Evolutionary conservation across 2,113 vertebrate species (phyloP).

Genomic region (Leptodactylus fuscus): DNA sequence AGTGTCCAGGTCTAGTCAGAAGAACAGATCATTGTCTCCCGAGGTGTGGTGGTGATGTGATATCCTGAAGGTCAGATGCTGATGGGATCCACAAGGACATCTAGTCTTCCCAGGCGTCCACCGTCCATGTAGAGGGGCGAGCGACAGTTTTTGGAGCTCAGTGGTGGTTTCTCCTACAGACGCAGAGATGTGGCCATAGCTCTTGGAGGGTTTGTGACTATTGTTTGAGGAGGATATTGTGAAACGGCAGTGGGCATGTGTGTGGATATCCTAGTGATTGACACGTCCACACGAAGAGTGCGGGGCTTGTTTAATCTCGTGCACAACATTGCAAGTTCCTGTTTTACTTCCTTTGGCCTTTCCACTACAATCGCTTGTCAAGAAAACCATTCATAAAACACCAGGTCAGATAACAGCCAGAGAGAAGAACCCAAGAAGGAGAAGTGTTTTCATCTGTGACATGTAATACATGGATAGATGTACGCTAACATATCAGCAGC

Average conservation of each 20-base stretch:
- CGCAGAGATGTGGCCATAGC: conserved; percentile 9
- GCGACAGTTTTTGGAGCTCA: neutral
- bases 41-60: neutral
- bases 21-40: neutral
- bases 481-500: neutral
- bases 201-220: conserved; percentile 1
- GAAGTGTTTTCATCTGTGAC: conserved; percentile 3
- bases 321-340: conserved; percentile 42
- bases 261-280: conserved; percentile 38
- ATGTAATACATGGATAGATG: neutral
- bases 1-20: neutral
- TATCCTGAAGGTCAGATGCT: neutral
- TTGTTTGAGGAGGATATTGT: conserved; percentile 39
- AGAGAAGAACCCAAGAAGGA: neutral
- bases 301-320: conserved; percentile 37
- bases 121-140: neutral
- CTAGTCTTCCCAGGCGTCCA: neutral
- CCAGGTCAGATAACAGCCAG: neutral
- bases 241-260: conserved; percentile 38
- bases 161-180: neutral
- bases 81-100: neutral
- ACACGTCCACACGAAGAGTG: conserved; percentile 20
- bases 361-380: neutral
- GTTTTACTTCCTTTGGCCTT: conserved; percentile 34
- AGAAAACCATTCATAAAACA: conserved; percentile 34